Conservation (phyloP, 2,888 invertebrate genomes). For the Drosophila merina region DNA sequence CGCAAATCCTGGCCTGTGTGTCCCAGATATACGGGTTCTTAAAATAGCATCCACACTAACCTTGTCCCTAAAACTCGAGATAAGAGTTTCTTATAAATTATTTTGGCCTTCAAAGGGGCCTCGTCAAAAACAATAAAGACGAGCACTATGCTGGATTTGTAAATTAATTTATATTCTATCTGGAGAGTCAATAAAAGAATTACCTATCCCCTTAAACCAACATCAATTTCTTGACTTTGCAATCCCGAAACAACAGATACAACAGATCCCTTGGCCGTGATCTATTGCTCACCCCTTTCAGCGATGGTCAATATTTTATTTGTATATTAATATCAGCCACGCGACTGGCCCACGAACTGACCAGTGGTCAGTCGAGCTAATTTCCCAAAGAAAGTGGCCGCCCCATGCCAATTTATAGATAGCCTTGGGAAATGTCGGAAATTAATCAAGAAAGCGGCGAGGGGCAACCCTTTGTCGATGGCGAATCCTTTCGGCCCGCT, state of each 20-base stretch:
- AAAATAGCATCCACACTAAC: conserved; percentile 31
- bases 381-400: conserved; percentile 46
- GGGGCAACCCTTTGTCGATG: conserved; percentile 51
- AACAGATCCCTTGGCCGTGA: conserved; percentile 30
- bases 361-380: conserved; percentile 72
- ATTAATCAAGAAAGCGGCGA: conserved; percentile 61
- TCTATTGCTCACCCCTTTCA: conserved; percentile 42
- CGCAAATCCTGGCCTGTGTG: conserved; percentile 37
- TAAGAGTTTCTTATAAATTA: conserved; percentile 26
- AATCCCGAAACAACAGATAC: conserved; percentile 34
- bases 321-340: conserved; percentile 74
- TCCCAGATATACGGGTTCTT: conserved; percentile 36
- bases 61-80: conserved; percentile 27
- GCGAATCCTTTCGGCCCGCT: conserved; percentile 47
- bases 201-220: background rate
- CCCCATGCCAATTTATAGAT: conserved; percentile 62
- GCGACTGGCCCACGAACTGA: conserved; percentile 70
- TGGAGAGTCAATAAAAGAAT: background rate
- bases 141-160: too few species aligned
- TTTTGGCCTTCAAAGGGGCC: conserved; percentile 9
- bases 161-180: background rate
- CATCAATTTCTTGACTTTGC: conserved; percentile 3
- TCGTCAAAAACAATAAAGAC: background rate
- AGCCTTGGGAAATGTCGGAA: conserved; percentile 65
- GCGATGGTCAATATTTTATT: conserved; percentile 65